Evolutionary conservation across 1,140 invertebrate genomes (phyloP).

Genomic region (Trichogramma pretiosum): DNA sequence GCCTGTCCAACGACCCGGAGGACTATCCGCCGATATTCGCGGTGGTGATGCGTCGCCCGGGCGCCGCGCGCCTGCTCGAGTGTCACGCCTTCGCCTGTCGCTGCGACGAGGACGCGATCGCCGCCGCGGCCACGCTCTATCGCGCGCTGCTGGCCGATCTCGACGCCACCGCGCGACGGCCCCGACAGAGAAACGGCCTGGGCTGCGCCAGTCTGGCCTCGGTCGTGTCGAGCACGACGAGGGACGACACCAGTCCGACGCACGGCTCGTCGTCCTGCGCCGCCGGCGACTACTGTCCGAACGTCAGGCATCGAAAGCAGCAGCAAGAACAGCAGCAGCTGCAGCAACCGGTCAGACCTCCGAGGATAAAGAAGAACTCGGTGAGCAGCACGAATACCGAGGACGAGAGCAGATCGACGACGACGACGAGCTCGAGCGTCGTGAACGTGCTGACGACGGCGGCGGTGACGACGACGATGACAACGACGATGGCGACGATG

Average conservation of each 20-base stretch:
- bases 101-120: conserved; percentile 78
- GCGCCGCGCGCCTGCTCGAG: conserved; percentile 68
- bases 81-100: conserved; percentile 87
- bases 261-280: background rate
- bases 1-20: conserved; percentile 34
- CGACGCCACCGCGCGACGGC: conserved; percentile 46
- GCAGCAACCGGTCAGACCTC: conserved; percentile 39
- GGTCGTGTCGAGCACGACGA: conserved; percentile 41
- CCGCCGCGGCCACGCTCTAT: conserved; percentile 81
- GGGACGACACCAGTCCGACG: conserved; percentile 21
- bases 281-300: conserved; percentile 1
- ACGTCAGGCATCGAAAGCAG: too few species aligned
- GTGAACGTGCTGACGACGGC: too few species aligned
- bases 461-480: too few species aligned
- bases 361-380: conserved; percentile 38
- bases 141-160: conserved; percentile 76
- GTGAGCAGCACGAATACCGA: conserved; percentile 27
- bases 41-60: conserved; percentile 77
- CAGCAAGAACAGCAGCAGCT: too few species aligned
- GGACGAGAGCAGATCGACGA: conserved; percentile 20
- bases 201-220: conserved; percentile 58
- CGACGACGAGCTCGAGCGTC: background rate
- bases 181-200: conserved; percentile 60
- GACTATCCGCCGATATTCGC: conserved; percentile 79
- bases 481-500: too few species aligned